A percentile compares a stretch with the other conserved stretches of the same genome.
Conservation (phyloP, 2,888 invertebrate species). For the Diarsia mendica region DNA sequence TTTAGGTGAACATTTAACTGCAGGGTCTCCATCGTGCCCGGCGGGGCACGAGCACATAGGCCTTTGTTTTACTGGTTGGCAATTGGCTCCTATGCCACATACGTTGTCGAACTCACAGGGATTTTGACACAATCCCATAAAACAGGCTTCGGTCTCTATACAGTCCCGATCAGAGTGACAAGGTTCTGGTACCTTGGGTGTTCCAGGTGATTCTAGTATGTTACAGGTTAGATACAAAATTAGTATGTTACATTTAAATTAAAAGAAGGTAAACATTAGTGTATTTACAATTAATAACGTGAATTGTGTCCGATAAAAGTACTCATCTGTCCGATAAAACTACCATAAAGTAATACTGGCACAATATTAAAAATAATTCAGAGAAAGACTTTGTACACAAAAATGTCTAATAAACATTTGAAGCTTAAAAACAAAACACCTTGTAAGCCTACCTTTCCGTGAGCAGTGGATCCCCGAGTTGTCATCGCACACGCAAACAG, state of each 20-base stretch:
- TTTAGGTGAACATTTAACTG: slow-evolving; percentile 94
- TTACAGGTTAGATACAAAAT: slow-evolving; percentile 84
- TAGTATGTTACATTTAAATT: slow-evolving; percentile 79
- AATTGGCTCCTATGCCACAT: slow-evolving; percentile 94
- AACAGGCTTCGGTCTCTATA: slow-evolving; percentile 95
- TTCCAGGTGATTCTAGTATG: slow-evolving; percentile 92
- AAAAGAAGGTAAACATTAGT: slow-evolving; percentile 68
- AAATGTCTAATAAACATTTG: not conserved
- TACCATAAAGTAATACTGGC: slow-evolving; percentile 56
- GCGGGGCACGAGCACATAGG: slow-evolving; percentile 95
- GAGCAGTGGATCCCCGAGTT: slow-evolving; percentile 91
- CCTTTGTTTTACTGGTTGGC: slow-evolving; percentile 95
- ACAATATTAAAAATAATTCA: slow-evolving; percentile 10
- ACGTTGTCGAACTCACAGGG: slow-evolving; percentile 95
- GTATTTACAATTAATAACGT: slow-evolving; percentile 71
- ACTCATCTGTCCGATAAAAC: slow-evolving; percentile 84
- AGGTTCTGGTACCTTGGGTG: slow-evolving; percentile 93
- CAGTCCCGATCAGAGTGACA: slow-evolving; percentile 96
- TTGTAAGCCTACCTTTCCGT: slow-evolving; percentile 90
- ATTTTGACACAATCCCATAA: slow-evolving; percentile 95
- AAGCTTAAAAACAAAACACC: slow-evolving; percentile 67
- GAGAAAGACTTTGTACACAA: slow-evolving; percentile 15
- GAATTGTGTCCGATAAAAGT: slow-evolving; percentile 38
- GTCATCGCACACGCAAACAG: slow-evolving; percentile 91
- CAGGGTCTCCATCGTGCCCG: slow-evolving; percentile 95